Percentiles rank a stretch among this genome's conserved stretches.
Evolutionary conservation across 2,888 invertebrate genomes (phyloP).

Genomic region (Chymomyza caudatula): DNA sequence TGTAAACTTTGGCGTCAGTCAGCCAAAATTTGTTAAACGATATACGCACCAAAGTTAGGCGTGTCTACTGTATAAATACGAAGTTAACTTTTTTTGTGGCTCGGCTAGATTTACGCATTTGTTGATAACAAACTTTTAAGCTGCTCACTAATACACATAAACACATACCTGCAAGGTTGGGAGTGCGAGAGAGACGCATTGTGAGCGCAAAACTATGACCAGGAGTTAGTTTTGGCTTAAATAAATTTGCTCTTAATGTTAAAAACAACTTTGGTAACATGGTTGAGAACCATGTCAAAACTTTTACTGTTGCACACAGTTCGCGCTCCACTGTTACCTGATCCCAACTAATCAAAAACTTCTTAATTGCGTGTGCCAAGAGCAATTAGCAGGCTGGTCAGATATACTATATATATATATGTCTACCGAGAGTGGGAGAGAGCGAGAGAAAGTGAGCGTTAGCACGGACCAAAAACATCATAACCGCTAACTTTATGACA

Average conservation of each 20-base stretch:
- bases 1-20: slow-evolving; percentile 41
- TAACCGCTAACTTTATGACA: neutral
- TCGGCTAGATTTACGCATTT: slow-evolving; percentile 65
- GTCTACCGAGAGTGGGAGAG: too few species aligned
- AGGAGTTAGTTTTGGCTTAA: slow-evolving; percentile 30
- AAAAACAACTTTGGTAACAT: slow-evolving; percentile 38
- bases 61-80: too few species aligned
- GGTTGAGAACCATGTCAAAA: slow-evolving; percentile 56
- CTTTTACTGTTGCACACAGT: slow-evolving; percentile 23
- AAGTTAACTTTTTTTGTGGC: slow-evolving; percentile 28
- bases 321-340: slow-evolving; percentile 40
- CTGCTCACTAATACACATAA: slow-evolving; percentile 51
- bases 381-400: slow-evolving; percentile 36
- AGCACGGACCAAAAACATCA: neutral
- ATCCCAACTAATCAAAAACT: slow-evolving; percentile 63
- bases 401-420: too few species aligned
- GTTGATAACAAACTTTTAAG: slow-evolving; percentile 66
- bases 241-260: slow-evolving; percentile 42
- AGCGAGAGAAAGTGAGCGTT: neutral
- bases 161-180: slow-evolving; percentile 27
- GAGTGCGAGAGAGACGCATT: slow-evolving; percentile 14
- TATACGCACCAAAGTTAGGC: neutral
- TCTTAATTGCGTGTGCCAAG: slow-evolving; percentile 58
- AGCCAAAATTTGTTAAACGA: neutral
- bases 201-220: slow-evolving; percentile 6